phyloP scores from a whole-genome alignment of 2,113 vertebrate species.

The Sardina pilchardus region DNA sequence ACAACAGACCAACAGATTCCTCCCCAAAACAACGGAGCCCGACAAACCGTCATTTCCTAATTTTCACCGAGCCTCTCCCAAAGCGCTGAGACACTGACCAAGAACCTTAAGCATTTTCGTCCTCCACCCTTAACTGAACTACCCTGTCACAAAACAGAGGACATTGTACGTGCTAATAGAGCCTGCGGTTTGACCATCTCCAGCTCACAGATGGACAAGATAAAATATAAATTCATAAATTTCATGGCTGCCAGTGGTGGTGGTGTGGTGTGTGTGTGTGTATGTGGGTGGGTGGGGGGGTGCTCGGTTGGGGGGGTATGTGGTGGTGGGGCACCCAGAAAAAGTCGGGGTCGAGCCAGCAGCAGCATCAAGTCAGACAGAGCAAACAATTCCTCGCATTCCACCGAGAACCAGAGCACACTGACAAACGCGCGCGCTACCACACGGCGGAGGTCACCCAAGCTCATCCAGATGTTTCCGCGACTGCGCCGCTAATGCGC shows the following conservation, averaged over 20 bases:
- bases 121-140: not conserved
- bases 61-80: slow-evolving; percentile 37
- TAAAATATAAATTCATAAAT: slow-evolving; percentile 44
- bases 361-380: slow-evolving; percentile 64
- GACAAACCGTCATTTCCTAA: slow-evolving; percentile 8
- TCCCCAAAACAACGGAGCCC: slow-evolving; percentile 16
- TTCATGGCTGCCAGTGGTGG: slow-evolving; percentile 45
- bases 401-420: slow-evolving; percentile 60
- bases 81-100: slow-evolving; percentile 26
- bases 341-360: slow-evolving; percentile 43
- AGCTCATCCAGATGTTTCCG: not conserved
- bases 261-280: not conserved
- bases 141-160: not conserved
- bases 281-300: not conserved
- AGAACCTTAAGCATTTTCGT: not conserved
- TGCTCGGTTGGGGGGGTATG: too few species aligned
- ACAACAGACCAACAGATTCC: slow-evolving; percentile 44
- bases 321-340: slow-evolving; percentile 25
- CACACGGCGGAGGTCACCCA: slow-evolving; percentile 48
- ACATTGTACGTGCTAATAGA: slow-evolving; percentile 42
- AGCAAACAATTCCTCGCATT: slow-evolving; percentile 73
- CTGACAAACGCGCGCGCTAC: slow-evolving; percentile 50
- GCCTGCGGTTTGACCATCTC: slow-evolving; percentile 30
- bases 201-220: slow-evolving; percentile 31
- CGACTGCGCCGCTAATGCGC: not conserved